These are phyloP conservation scores for Ommatoiulus sabulosus DNA, from an alignment of 2,888 invertebrate genomes.

Conservation along the genomic window DNA sequence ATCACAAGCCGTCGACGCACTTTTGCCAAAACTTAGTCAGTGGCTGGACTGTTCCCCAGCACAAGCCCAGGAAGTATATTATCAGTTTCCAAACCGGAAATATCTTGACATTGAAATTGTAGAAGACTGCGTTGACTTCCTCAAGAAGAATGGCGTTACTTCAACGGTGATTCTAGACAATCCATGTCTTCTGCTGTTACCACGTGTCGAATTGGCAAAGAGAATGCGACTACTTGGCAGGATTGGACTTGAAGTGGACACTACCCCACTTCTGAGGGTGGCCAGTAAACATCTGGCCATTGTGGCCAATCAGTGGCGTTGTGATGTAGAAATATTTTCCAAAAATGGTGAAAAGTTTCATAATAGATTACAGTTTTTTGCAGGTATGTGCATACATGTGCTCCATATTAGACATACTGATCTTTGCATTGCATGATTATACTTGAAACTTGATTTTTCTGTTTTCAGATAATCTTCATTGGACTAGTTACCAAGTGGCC, in stretches of 20 bases:
- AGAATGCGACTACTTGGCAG: not conserved
- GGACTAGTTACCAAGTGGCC: not conserved
- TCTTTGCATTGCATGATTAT: not conserved
- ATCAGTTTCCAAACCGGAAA: not conserved
- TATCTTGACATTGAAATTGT: not conserved
- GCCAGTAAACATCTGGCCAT: not conserved
- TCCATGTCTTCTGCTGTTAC: not conserved
- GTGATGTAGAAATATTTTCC: not conserved
- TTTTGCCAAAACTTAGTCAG: not conserved
- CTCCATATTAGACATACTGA: not conserved
- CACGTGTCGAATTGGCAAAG: not conserved
- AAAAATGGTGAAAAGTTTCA: not conserved
- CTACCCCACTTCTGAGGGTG: slow-evolving; percentile 1
- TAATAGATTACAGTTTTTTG: not conserved
- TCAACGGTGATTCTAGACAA: not conserved
- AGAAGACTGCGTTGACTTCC: not conserved
- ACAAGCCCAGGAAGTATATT: not conserved
- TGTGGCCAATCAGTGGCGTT: not conserved
- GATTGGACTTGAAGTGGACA: not conserved
- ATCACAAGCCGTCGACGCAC: not conserved
- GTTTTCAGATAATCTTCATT: slow-evolving; percentile 13
- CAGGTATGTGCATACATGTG: not conserved
- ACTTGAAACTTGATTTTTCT: not conserved
- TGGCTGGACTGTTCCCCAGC: not conserved
- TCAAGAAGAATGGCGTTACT: not conserved